These are phyloP conservation scores for Neosalanx taihuensis DNA, from an alignment of 2,797 vertebrate genomes.

Conservation along the genomic window DNA sequence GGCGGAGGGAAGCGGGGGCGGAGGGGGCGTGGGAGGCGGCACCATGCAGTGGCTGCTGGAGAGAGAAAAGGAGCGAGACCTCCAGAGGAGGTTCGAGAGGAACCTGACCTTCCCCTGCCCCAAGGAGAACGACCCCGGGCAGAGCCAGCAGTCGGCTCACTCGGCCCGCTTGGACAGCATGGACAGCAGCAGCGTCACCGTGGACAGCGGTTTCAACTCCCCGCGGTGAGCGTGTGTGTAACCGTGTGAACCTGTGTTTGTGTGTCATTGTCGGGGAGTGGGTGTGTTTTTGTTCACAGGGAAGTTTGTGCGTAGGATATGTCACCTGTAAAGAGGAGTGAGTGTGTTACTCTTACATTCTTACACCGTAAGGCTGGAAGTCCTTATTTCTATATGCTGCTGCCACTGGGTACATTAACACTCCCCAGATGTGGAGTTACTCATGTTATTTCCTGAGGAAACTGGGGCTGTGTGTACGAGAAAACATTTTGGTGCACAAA, in stretches of 20 bases:
- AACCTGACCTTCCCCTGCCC: slow-evolving; percentile 92
- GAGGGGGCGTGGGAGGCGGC: slow-evolving; percentile 85
- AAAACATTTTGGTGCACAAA: background rate
- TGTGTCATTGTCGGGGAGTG: too few relatives aligned
- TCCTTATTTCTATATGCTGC: slow-evolving; percentile 3
- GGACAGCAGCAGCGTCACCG: slow-evolving; percentile 98
- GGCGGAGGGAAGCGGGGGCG: slow-evolving; percentile 76
- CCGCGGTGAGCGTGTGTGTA: slow-evolving; percentile 84
- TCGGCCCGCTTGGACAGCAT: slow-evolving; percentile 97
- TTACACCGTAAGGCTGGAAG: too few relatives aligned
- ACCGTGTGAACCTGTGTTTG: background rate
- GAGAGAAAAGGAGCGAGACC: slow-evolving; percentile 91
- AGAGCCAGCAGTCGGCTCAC: slow-evolving; percentile 92
- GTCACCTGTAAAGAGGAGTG: too few relatives aligned
- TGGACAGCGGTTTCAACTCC: slow-evolving; percentile 99
- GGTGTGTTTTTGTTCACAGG: too few relatives aligned
- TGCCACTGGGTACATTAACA: background rate
- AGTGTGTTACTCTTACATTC: too few relatives aligned
- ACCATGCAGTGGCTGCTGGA: slow-evolving; percentile 98
- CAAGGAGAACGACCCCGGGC: slow-evolving; percentile 79
- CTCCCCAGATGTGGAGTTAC: background rate
- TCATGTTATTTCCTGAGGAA: background rate
- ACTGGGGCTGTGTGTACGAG: too few relatives aligned
- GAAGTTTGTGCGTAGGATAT: too few relatives aligned
- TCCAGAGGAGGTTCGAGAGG: slow-evolving; percentile 96